phyloP scores from a whole-genome alignment of 1,140 invertebrate species.

The Diorhabda carinulata region DNA sequence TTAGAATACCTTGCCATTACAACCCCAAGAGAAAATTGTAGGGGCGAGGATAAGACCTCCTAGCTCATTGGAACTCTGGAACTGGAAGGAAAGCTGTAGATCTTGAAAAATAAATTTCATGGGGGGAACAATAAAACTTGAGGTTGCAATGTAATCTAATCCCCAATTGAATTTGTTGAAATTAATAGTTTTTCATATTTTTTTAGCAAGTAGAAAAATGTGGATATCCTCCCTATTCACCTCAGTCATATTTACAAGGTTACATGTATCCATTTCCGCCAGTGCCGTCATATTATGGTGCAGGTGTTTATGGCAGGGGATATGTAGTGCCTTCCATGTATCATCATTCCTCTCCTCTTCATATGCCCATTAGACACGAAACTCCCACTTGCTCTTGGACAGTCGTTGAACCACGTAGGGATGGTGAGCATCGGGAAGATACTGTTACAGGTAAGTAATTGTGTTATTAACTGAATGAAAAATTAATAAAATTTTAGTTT shows the following conservation, averaged over 20 bases:
- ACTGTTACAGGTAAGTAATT: constrained; percentile 36
- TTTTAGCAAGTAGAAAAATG: constrained; percentile 45
- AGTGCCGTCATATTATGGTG: constrained; percentile 38
- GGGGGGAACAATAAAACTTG: no score
- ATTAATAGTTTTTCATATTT: neutral
- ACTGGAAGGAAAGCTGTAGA: no score
- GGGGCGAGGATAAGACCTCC: no score
- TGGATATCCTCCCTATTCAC: constrained; percentile 33
- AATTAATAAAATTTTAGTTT: no score
- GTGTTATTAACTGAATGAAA: no score
- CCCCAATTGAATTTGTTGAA: no score
- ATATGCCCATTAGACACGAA: constrained; percentile 37
- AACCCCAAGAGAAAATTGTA: no score
- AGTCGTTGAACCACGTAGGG: constrained; percentile 31
- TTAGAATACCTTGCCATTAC: no score
- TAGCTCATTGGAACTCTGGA: no score
- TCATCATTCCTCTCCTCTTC: constrained; percentile 30
- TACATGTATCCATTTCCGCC: constrained; percentile 40
- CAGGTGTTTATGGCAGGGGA: constrained; percentile 33
- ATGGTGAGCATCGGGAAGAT: constrained; percentile 36
- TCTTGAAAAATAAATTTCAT: no score
- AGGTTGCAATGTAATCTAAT: no score
- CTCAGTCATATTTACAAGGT: constrained; percentile 33
- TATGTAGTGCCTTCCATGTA: constrained; percentile 39
- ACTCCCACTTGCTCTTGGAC: constrained; percentile 38